Base-by-base conservation (phyloP, 2,113 vertebrate genomes). In the Capra hircus region DNA sequence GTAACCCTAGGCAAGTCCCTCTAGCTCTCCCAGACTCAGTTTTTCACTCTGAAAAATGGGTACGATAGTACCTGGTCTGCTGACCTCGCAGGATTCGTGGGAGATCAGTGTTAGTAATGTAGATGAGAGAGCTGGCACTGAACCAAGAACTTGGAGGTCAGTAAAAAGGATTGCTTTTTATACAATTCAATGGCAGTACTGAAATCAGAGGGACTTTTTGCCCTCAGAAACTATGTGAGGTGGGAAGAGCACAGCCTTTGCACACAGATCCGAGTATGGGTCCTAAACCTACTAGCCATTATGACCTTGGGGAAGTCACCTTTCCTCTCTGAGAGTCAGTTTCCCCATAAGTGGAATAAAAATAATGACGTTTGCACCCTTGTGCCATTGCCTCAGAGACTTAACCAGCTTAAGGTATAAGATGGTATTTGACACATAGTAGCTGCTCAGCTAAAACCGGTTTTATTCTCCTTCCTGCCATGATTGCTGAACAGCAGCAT, bases 1-100 rank as follows among this genome's bases (percentile, higher is more conserved):
- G 53, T 45, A 14, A 88, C 33, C 43, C 36, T 43, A 40, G 19
- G 15, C 43, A 90, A 57, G 25, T 74, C 16, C 33, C 14, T 60
- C 19, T 9, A 23, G 45, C 95, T 93, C 80, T 81, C 59, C 1
- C 27, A 90, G 52, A 7, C 88, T 98, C 59, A 25, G 62, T 90
- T 90, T 95, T 48, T 67, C 90, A 91, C 1, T 60, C 27, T 93
- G 90, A 83, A 52, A 59, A 88, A 57, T 71, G 55, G 50, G 16
- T 36, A 48, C 1, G 3, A 27, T 25, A 14, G 4, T 48, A 40
- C n/a, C 59, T 71, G 19, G 2, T 33, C 60, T 88, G 25, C 19
- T 91, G 88, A 52, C 28, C 52, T 82, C 45, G 48, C 8, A 64
- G 43, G 13, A 5, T 52, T 88, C 14, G 2, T n/a, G 33, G 64